Base-by-base conservation (phyloP, 2,113 vertebrate genomes). In the Takifugu flavidus region DNA sequence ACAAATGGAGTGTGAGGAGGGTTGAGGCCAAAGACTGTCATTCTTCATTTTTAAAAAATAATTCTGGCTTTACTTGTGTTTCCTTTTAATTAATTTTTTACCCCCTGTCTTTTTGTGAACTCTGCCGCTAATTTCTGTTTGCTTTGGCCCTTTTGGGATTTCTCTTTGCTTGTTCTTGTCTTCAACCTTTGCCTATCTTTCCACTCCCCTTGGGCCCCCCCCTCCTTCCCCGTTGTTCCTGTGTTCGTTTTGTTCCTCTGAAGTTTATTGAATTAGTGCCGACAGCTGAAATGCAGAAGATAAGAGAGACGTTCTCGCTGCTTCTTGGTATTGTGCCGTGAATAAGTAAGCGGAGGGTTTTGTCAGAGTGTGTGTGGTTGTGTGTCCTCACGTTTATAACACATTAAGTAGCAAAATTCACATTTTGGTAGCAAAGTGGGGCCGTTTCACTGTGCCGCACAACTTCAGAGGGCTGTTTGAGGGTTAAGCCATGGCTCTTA, bases 231-330 rank as follows among this genome's bases (percentile, higher is more conserved):
- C 34, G 42, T 79, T 81, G 68, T 83, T 89, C 65, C 78, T 82
- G 73, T 82, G 80, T 86, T 85, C 85, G 78, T 86, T 87, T 85
- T 86, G 83, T 85, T 84, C 77, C 75, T 82, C 79, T 90, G 83
- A 80, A 88, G 86, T 89, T 91, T 91, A 91, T 91, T 90, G 87
- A 90, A 90, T 91, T 91, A 91, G 82, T 59, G 70, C 83, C 73
- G 86, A 87, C 87, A 87, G 87, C 89, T 91, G 88, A 89, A 87
- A 87, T 75, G 87, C 87, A 75, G 75, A 77, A 88, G 89, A 90
- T 91, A 90, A 90, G 85, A 82, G 73, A 75, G 78, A 58, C 72
- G 64, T 75, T 72, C 75, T 65, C 67, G 62, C 71, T 65, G 63
- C 79, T 79, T 56, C 72, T 75, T 78, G 72, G 61, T 85, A 63